phyloP scores from a whole-genome alignment of 2,797 vertebrate species.

The Pseudochirops corinnae region DNA sequence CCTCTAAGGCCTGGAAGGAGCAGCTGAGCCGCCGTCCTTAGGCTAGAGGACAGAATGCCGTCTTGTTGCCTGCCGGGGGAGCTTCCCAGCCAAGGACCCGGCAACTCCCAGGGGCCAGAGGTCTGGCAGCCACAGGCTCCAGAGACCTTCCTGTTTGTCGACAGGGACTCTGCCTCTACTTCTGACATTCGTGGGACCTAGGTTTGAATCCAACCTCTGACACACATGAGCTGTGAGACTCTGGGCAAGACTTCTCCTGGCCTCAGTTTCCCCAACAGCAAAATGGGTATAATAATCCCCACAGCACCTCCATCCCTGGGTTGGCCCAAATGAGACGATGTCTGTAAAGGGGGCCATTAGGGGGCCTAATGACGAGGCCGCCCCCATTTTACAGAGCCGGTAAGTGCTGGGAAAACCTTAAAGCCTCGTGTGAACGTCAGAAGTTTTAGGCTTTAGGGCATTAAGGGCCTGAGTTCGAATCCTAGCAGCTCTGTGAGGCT shows the following conservation, averaged over 20 bases:
- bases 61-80: too few species aligned
- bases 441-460: too few species aligned
- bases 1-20: not conserved
- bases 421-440: too few species aligned
- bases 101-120: not conserved
- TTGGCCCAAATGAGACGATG: not conserved
- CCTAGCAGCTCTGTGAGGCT: too few species aligned
- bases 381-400: too few species aligned
- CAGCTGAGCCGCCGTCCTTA: not conserved
- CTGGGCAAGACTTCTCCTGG: not conserved
- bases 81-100: not conserved
- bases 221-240: not conserved
- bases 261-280: not conserved
- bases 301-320: not conserved
- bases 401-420: too few species aligned
- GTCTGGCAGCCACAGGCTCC: not conserved
- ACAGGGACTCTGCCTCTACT: not conserved
- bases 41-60: not conserved
- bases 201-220: not conserved
- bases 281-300: not conserved
- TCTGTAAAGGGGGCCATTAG: too few species aligned
- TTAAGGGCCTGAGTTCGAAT: too few species aligned
- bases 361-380: too few species aligned
- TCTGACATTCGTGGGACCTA: not conserved
- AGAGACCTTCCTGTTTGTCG: not conserved